These are phyloP conservation scores for Sebastes hubbsi DNA, from an alignment of 2,797 vertebrate genomes.

Conservation along the genomic window DNA sequence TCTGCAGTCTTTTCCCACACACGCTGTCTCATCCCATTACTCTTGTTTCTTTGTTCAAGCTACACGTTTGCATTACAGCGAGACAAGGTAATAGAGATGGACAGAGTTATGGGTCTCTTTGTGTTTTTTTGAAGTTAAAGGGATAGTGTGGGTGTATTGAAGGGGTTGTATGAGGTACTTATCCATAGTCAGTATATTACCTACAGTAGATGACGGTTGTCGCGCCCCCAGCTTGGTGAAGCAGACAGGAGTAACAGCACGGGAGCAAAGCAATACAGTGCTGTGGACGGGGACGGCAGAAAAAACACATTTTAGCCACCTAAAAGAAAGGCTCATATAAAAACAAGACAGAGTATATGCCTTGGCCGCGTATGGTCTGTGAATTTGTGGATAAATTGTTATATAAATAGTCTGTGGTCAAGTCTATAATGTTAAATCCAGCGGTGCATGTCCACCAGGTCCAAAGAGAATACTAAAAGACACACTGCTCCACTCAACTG, in stretches of 20 bases:
- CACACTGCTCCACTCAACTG: not conserved
- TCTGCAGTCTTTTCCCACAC: constrained; percentile 14
- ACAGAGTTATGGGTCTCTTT: constrained; percentile 1
- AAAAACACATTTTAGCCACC: too few species aligned
- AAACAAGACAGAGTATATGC: not conserved
- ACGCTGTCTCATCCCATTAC: constrained; percentile 6
- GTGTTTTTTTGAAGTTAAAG: too few species aligned
- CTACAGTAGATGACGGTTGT: too few species aligned
- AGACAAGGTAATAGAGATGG: not conserved
- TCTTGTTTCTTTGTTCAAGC: not conserved
- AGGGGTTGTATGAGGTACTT: too few species aligned
- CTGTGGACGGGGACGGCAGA: too few species aligned
- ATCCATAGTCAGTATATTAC: too few species aligned
- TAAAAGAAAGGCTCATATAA: not conserved
- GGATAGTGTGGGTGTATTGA: too few species aligned
- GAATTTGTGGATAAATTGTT: not conserved
- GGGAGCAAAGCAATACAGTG: too few species aligned
- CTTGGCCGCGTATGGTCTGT: not conserved
- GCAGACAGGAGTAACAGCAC: too few species aligned
- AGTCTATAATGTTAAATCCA: not conserved
- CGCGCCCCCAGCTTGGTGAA: too few species aligned
- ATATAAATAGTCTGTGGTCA: not conserved
- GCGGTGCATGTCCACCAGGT: not conserved
- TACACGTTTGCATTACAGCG: not conserved
- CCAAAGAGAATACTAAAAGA: not conserved